Evolutionary conservation across 2,797 vertebrate species (phyloP), one percentile per base, ranked within the genome.

Genomic region (Neopelma chrysocephalum): DNA sequence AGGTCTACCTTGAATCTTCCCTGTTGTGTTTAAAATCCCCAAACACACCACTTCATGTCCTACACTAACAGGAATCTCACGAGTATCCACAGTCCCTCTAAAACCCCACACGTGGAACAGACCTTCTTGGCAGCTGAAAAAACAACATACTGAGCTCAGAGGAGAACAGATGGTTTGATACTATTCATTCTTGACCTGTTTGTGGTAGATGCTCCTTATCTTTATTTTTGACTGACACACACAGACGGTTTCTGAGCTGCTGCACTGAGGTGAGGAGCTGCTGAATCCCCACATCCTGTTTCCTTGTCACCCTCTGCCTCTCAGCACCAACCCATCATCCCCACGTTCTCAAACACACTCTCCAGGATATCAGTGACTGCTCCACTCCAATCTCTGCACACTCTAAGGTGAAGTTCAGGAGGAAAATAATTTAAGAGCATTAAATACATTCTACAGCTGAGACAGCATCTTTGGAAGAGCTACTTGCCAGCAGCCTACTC

Each of bases 1-100:
- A 21, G 2, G 11, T 14, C 65, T 15, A 1, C 5, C 53, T 43
- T 29, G 20, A 75, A n/a, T 25, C 15, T 58, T 65, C 31, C 38
- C 72, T 15, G 5, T 0, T 54, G 12, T 38, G 62, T 56, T 56
- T 66, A 15, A 54, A 53, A 25, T 2, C 3, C 42, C 5, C 23
- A 56, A 51, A 11, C 17, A 48, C 25, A 14, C 19, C 4, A 40
- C 9, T 48, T 53, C 40, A 36, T 36, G 53, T 45, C 23, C 38
- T 48, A 1, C 4, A 9, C 42, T 17, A 18, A 25, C 0, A 10
- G 61, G 51, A 53, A 66, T 17, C 17, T 12, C 29, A 1, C 0
- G 22, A 64, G 40, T 27, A 31, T 9, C 45, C 47, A 8, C 69
- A 56, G 38, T 12, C 76, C 51, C 73, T 45, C 22, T 40, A 53